Percentiles rank a stretch among this genome's conserved stretches.
phyloP scores from a whole-genome alignment of 2,113 vertebrate species.

The Peromyscus maniculatus region DNA sequence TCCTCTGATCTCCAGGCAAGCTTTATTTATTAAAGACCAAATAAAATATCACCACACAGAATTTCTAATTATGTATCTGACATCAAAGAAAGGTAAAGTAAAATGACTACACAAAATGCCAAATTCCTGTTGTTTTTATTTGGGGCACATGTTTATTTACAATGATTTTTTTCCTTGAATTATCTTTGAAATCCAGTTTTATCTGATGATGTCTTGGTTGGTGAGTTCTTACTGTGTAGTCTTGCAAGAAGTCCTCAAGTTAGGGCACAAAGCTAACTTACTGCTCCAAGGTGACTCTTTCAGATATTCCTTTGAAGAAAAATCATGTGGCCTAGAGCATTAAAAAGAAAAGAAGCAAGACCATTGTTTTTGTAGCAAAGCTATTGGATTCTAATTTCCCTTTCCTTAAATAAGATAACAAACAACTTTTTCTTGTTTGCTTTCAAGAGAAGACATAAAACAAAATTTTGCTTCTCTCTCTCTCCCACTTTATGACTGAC shows the following conservation, averaged over 20 bases:
- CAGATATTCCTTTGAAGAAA: constrained; percentile 53
- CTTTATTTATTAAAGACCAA: not conserved
- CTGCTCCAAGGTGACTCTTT: constrained; percentile 11
- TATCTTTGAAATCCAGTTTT: constrained; percentile 18
- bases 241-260: constrained; percentile 14
- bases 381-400: not conserved
- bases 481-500: not conserved
- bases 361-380: not conserved
- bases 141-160: not conserved
- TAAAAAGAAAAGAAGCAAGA: not conserved
- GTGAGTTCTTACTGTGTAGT: constrained; percentile 10
- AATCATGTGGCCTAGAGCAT: constrained; percentile 14
- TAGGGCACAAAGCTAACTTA: not conserved
- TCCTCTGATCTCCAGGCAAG: too few relatives aligned
- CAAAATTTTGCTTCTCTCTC: not conserved
- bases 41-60: constrained; percentile 19
- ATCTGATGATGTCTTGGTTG: constrained; percentile 6
- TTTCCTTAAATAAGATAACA: constrained; percentile 35
- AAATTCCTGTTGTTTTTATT: constrained; percentile 9
- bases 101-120: not conserved
- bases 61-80: constrained; percentile 33
- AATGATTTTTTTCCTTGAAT: not conserved
- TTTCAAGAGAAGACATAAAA: constrained; percentile 50
- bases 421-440: constrained; percentile 16
- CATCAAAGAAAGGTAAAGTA: not conserved